Evolutionary conservation across 1,140 invertebrate genomes (phyloP).

Genomic region (Mercenaria mercenaria): DNA sequence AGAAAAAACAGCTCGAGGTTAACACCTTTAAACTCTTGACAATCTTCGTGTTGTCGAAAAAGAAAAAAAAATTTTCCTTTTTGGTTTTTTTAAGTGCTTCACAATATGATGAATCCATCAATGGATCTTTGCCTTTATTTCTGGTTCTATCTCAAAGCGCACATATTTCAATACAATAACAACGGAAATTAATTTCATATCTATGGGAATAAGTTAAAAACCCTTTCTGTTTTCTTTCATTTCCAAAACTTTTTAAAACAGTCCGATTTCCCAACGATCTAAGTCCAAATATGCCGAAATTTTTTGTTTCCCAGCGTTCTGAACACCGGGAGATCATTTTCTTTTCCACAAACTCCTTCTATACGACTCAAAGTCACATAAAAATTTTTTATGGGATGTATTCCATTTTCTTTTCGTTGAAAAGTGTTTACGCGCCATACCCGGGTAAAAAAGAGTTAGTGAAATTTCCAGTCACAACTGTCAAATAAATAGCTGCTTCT

Average conservation of each 20-base stretch:
- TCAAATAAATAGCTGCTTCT: too few relatives aligned
- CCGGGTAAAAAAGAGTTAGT: too few relatives aligned
- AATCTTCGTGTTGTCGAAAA: slow-evolving; percentile 66
- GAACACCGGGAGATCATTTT: neutral
- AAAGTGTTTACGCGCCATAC: too few relatives aligned
- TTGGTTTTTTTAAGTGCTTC: neutral
- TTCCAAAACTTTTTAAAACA: slow-evolving; percentile 33
- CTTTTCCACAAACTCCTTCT: slow-evolving; percentile 40
- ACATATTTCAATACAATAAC: slow-evolving; percentile 5
- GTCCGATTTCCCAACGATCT: slow-evolving; percentile 60
- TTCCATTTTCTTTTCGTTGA: too few relatives aligned
- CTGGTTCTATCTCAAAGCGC: neutral
- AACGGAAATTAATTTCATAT: slow-evolving; percentile 2
- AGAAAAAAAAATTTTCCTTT: neutral
- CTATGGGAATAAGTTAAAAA: neutral
- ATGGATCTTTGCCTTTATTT: neutral
- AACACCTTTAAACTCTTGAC: neutral
- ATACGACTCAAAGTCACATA: too few relatives aligned
- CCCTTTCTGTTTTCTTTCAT: neutral
- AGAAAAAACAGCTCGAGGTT: slow-evolving; percentile 25
- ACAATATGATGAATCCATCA: slow-evolving; percentile 13
- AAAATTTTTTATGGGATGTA: too few relatives aligned
- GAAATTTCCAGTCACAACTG: too few relatives aligned
- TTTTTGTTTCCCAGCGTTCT: slow-evolving; percentile 13
- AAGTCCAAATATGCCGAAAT: slow-evolving; percentile 61